These are phyloP conservation scores for Salpingus planirostris DNA, from an alignment of 2,888 invertebrate species.

Conservation along the genomic window DNA sequence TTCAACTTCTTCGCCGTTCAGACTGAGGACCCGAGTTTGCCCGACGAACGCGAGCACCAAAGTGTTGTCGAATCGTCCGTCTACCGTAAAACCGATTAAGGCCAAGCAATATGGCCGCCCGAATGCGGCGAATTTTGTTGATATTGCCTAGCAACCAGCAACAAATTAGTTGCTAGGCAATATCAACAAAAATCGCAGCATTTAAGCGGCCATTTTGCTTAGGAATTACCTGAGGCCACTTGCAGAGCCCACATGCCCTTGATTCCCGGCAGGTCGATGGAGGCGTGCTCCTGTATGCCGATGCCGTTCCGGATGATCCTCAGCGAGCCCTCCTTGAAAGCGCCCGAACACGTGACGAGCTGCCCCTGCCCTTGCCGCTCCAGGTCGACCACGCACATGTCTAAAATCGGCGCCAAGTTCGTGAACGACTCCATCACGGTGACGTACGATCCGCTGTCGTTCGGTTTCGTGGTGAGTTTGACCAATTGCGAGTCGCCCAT, in stretches of 20 bases:
- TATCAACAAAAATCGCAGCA: not conserved
- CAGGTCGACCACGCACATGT: slow-evolving; percentile 95
- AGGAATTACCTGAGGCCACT: slow-evolving; percentile 49
- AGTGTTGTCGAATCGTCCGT: slow-evolving; percentile 62
- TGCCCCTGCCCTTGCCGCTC: slow-evolving; percentile 97
- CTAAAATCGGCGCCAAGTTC: slow-evolving; percentile 94
- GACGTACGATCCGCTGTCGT: slow-evolving; percentile 83
- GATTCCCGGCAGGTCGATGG: slow-evolving; percentile 92
- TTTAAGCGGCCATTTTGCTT: not conserved
- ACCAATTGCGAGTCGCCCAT: slow-evolving; percentile 95
- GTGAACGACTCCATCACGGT: slow-evolving; percentile 94
- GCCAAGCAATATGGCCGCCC: not conserved
- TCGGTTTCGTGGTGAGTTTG: slow-evolving; percentile 73
- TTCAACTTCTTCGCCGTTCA: slow-evolving; percentile 95
- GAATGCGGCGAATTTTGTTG: no score
- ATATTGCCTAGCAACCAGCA: no score
- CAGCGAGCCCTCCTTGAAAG: slow-evolving; percentile 94
- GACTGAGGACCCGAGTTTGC: slow-evolving; percentile 81
- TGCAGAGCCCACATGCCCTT: slow-evolving; percentile 98
- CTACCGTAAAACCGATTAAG: slow-evolving; percentile 11
- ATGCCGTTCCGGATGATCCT: slow-evolving; percentile 97
- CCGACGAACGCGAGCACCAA: slow-evolving; percentile 94
- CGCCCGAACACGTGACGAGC: slow-evolving; percentile 95
- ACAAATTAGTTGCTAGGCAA: not conserved
- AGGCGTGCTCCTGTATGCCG: slow-evolving; percentile 96